Conservation (phyloP, 2,888 invertebrate species). For the Mesochorus sp. region DNA sequence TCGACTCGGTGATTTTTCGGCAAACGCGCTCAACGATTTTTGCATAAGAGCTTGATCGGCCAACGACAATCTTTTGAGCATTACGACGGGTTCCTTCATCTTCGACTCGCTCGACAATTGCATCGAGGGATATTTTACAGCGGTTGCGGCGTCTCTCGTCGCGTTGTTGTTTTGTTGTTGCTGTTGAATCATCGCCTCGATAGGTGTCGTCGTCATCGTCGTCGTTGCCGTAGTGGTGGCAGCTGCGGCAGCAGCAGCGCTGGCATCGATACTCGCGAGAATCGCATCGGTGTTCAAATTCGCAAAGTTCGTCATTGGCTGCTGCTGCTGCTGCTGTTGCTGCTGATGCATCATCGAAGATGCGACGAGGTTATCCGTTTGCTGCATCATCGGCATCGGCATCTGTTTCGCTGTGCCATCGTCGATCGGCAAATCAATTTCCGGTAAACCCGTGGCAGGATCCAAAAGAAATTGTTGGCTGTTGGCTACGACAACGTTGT, state of each 20-base stretch:
- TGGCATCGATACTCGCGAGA: background rate
- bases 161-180: conserved; percentile 67
- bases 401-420: conserved; percentile 72
- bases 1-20: conserved; percentile 85
- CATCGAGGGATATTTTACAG: conserved; percentile 61
- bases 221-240: conserved; percentile 4
- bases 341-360: conserved; percentile 37
- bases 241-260: conserved; percentile 18
- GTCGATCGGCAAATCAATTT: conserved; percentile 78
- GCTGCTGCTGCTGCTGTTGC: conserved; percentile 60
- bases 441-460: conserved; percentile 76
- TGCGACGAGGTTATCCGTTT: conserved; percentile 58
- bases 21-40: conserved; percentile 86
- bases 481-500: conserved; percentile 70
- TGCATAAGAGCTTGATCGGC: conserved; percentile 86
- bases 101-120: conserved; percentile 59
- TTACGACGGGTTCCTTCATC: conserved; percentile 85
- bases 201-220: too few species aligned
- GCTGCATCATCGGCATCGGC: conserved; percentile 52
- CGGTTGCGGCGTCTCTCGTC: conserved; percentile 72
- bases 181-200: too few species aligned
- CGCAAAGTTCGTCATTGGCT: background rate
- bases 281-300: conserved; percentile 11
- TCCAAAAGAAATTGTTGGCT: conserved; percentile 77
- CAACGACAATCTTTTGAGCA: conserved; percentile 85